Evolutionary conservation across 2,113 vertebrate species (phyloP), one percentile per base, ranked within the genome.

Genomic region (Sorex fumeus): DNA sequence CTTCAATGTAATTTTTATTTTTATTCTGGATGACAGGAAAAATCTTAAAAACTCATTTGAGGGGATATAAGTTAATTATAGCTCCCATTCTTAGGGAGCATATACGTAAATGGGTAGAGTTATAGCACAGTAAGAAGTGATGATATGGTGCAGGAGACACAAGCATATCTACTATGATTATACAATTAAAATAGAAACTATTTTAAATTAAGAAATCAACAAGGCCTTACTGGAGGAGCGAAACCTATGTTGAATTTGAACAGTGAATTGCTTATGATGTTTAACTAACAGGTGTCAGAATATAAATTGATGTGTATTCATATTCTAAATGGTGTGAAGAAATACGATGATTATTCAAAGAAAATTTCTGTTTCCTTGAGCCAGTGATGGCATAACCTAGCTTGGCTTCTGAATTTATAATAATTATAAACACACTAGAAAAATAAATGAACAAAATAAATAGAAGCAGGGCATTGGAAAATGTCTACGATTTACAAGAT

Each of bases 371-470:
- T 86, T 77, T 83, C 40, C 84, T 88, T 71, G 75, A 57, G 6
- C 36, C n/a, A 19, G 9, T 34, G 1, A 83, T 62, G n/a, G 28
- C 28, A 25, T 27, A 82, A 8, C 25, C 40, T 84, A 30, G 32
- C 8, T 93, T 75, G 12, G 40, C 30, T 90, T 91, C 60, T 70
- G 53, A 77, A 32, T 72, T 85, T 62, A 27, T 72, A 32, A 69
- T 70, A 9, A 60, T 74, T 28, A 23, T 66, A 18, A 71, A 2
- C 5, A 57, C 27, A 27, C 1, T 30, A 45, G 84, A 25, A 16
- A 76, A 77, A 70, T 72, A 78, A 71, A n/a, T 43, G 66, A 88
- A 21, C 16, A 47, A 36, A 79, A 45, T 16, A 57, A 79, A 12
- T 32, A 18, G 45, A 78, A 8, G 6, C 3, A 11, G 30, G 11